Percentiles rank a stretch among this genome's conserved stretches.
Conservation (phyloP, 1,140 invertebrate species). For the Papilio polyxenes region DNA sequence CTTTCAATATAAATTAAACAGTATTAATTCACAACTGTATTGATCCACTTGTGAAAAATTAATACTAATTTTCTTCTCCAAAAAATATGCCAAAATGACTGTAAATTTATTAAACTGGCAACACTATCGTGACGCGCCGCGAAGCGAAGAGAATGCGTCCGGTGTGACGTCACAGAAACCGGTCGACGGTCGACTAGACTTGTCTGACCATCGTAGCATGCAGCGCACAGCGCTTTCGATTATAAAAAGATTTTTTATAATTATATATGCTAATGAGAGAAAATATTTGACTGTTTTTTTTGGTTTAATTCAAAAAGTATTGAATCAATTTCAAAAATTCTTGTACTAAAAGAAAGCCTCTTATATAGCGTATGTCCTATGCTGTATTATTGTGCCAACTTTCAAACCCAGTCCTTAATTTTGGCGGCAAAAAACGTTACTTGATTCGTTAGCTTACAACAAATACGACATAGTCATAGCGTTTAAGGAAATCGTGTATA, state of each 20-base stretch:
- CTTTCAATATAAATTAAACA: too few species aligned
- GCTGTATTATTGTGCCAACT: background rate
- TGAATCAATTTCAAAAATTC: background rate
- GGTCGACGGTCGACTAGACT: slow-evolving; percentile 21
- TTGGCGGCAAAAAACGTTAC: background rate
- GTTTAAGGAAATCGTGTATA: too few species aligned
- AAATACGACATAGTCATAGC: too few species aligned
- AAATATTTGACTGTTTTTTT: background rate
- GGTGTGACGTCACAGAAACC: slow-evolving; percentile 36
- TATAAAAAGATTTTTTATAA: background rate
- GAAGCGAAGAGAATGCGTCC: slow-evolving; percentile 38
- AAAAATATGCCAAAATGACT: background rate
- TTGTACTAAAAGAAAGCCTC: background rate
- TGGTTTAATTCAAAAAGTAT: background rate
- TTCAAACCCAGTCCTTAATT: background rate
- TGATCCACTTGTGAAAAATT: too few species aligned
- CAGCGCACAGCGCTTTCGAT: slow-evolving; percentile 11
- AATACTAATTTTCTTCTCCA: background rate
- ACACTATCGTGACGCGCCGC: slow-evolving; percentile 33
- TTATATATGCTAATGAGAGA: background rate
- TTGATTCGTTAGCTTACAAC: too few species aligned
- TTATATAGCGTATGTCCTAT: background rate
- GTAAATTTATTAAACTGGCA: slow-evolving; percentile 20
- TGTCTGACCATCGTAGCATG: slow-evolving; percentile 21
- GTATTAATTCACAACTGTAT: too few species aligned